Evolutionary conservation across 2,797 vertebrate species (phyloP), one percentile per base, ranked within the genome.

Genomic region (Pangasius mekongensis): DNA sequence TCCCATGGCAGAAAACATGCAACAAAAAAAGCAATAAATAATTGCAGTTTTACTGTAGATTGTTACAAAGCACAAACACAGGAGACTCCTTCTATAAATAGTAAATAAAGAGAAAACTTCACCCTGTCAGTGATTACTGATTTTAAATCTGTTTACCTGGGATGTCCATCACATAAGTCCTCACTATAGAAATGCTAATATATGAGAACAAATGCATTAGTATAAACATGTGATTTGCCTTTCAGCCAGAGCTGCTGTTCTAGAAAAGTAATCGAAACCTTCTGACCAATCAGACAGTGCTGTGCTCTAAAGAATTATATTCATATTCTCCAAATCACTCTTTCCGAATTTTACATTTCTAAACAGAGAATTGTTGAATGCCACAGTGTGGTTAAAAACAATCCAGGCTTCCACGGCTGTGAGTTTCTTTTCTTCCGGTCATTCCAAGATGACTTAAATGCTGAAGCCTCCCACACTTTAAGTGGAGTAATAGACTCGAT

Each of bases 401-500:
- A 74, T 74, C 27, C 71, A 60, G 54, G 49, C 84, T 73, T 71
- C 52, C 30, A 43, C 33, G 49, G 49, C 43, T 24, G 49, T 39
- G 49, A 62, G 22, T 64, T 86, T 86, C 69, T 82, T 49, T 52
- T 76, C 58, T 71, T 83, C 58, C 54, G 56, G 73, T 80, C 20
- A 83, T 52, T 86, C 78, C 11, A n/a, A 43, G 10, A 76, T 76
- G 67, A 49, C 54, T 85, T 83, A 71, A 52, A 67, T 47, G 58
- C 73, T 30, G 30, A 49, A 73, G 77, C 80, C 85, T 89, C 88
- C 69, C 60, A 86, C 58, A 5, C 80, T 86, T 87, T 27, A 85
- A 88, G 47, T 81, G 83, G 85, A 84, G 62, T 89, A 87, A 91
- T 90, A 78, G 77, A 90, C 81, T 90, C 64, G 52, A 84, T 88